These are phyloP conservation scores for Platorchestia sp. DNA, from an alignment of 1,140 invertebrate species.

Conservation along the genomic window DNA sequence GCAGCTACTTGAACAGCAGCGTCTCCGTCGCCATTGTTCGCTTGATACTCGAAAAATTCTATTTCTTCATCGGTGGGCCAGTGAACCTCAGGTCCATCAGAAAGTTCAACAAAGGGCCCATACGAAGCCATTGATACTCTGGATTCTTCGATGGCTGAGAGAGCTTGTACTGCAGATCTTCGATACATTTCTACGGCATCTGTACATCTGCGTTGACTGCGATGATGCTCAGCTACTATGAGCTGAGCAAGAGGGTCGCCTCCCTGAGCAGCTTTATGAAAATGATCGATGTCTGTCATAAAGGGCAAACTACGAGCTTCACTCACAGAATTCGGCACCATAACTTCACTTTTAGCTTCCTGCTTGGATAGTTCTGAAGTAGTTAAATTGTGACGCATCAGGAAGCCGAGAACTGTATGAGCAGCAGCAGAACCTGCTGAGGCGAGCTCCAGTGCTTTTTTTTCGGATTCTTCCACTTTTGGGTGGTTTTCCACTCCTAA, in stretches of 20 bases:
- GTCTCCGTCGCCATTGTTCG: slow-evolving; percentile 18
- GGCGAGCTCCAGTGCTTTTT: neutral
- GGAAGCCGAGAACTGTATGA: slow-evolving; percentile 40
- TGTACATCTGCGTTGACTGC: neutral
- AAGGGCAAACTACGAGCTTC: neutral
- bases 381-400: slow-evolving; percentile 54
- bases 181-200: slow-evolving; percentile 12
- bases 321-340: neutral
- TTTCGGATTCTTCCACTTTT: neutral
- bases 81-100: slow-evolving; percentile 29
- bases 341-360: neutral
- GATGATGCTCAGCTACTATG: slow-evolving; percentile 42
- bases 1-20: slow-evolving; percentile 53
- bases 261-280: slow-evolving; percentile 12
- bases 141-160: slow-evolving; percentile 20
- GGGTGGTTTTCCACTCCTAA: neutral
- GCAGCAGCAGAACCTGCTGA: slow-evolving; percentile 11
- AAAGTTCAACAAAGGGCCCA: slow-evolving; percentile 23
- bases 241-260: slow-evolving; percentile 57
- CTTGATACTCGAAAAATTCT: slow-evolving; percentile 53
- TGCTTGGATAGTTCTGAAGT: neutral
- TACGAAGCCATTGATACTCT: neutral
- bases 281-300: slow-evolving; percentile 47
- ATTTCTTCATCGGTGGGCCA: slow-evolving; percentile 40
- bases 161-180: slow-evolving; percentile 6